Base-by-base conservation (phyloP, 2,888 invertebrate genomes). In the Erebia palarica region DNA sequence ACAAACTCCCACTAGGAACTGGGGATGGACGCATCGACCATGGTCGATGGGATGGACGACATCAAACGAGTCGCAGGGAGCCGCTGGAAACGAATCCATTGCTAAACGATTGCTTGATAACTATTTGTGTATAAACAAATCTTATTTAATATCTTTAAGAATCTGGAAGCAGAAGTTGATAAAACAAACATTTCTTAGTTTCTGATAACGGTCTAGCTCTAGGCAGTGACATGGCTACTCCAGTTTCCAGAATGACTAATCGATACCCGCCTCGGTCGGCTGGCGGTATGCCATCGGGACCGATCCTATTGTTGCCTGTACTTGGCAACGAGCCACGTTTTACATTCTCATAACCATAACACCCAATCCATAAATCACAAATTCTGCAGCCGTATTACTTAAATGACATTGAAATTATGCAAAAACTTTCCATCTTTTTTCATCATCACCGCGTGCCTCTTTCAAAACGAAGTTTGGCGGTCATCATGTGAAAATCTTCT, bases 211-310 rank as follows among this genome's bases (percentile, higher is more conserved):
- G 14, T 44, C 4, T 16, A 63, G 61, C 11, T 44, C 4, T 16
- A 63, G 36, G 14, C 47, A 44, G 47, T 18, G 57, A 18, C 49
- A 55, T 49, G n/a, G 58, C 55, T 70, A 63, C 63, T 69, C 70
- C 72, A 73, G 74, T 70, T 71, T 69, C 71, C 75, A 75, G 71
- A 67, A 63, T 68, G 70, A 58, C 47, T 63, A 72, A 77, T 77
- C 75, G 77, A 77, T 76, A 70, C 70, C 65, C 70, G 69, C 70
- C 73, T 60, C 69, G 51, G 60, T 61, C 3, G 60, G 10, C 36
- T 73, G 73, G 71, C 67, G n/a, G 42, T n/a, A 36, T 71, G 73
- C 73, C 75, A 75, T 65, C 68, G 65, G 42, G 69, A 57, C 47
- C 65, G 73, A 68, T 63, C 71, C 67, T 59, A 71, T 72, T 74